Evolutionary conservation across 2,113 vertebrate genomes (phyloP).

Genomic region (Pao palembangensis): DNA sequence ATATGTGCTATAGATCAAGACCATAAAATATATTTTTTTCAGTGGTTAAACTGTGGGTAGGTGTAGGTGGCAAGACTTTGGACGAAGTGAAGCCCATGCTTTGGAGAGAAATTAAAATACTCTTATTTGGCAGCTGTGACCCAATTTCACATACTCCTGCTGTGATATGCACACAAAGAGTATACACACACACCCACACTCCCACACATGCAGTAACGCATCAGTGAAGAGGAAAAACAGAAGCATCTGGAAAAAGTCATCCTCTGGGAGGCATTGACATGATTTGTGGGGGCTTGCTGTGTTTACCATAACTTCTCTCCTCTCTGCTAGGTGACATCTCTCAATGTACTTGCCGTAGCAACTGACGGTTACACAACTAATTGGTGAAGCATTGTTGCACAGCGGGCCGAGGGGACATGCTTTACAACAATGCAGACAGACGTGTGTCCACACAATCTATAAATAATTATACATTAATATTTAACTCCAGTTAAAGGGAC

Average conservation of each 20-base stretch:
- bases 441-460: constrained; percentile 40
- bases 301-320: constrained; percentile 33
- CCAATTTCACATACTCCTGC: constrained; percentile 66
- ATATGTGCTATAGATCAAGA: too few relatives aligned
- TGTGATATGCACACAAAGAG: constrained; percentile 13
- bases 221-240: constrained; percentile 71
- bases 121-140: constrained; percentile 74
- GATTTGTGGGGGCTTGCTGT: constrained; percentile 58
- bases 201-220: constrained; percentile 35
- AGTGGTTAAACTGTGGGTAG: not conserved
- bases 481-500: constrained; percentile 46
- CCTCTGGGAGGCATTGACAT: constrained; percentile 65
- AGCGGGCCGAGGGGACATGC: constrained; percentile 2
- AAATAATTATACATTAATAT: constrained; percentile 55
- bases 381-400: constrained; percentile 11
- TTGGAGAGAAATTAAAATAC: constrained; percentile 20
- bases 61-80: not conserved
- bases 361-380: constrained; percentile 33
- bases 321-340: constrained; percentile 38
- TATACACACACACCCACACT: constrained; percentile 13
- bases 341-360: constrained; percentile 7
- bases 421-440: constrained; percentile 12
- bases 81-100: constrained; percentile 40
- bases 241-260: constrained; percentile 71
- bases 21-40: too few relatives aligned